Conservation (phyloP, 2,888 invertebrate species). For the Athalia rosae region DNA sequence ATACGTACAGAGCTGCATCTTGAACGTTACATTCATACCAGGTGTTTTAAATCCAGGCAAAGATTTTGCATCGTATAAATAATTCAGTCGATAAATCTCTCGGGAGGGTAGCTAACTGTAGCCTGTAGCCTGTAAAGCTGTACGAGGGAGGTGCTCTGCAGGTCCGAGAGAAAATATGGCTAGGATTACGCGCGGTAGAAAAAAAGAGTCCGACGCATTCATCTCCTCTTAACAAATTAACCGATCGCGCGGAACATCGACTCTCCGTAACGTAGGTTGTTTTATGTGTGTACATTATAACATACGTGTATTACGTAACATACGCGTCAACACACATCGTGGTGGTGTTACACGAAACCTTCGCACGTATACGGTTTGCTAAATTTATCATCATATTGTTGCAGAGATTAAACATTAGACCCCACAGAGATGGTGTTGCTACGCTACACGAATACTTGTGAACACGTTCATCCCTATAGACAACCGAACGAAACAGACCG, state of each 20-base stretch:
- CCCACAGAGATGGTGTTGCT: neutral
- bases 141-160: neutral
- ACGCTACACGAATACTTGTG: too few relatives aligned
- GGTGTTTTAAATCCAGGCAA: conserved; percentile 4
- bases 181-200: neutral
- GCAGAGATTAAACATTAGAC: conserved; percentile 12
- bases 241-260: neutral
- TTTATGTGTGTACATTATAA: too few relatives aligned
- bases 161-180: conserved; percentile 19
- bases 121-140: neutral
- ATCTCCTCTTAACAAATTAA: conserved; percentile 2
- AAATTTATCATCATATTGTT: neutral
- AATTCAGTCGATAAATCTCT: conserved; percentile 25
- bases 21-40: conserved; percentile 24
- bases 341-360: conserved; percentile 4
- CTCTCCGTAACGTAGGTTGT: too few relatives aligned
- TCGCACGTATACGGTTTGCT: conserved; percentile 5
- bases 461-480: neutral
- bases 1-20: conserved; percentile 1
- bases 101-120: neutral
- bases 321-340: neutral
- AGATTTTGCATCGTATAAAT: conserved; percentile 26
- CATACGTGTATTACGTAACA: too few relatives aligned
- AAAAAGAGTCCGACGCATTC: conserved; percentile 4
- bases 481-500: conserved; percentile 10